Evolutionary conservation across 35 echinoderm and acorn worm species (phyloP).

Genomic region (Lytechinus variegatus): DNA sequence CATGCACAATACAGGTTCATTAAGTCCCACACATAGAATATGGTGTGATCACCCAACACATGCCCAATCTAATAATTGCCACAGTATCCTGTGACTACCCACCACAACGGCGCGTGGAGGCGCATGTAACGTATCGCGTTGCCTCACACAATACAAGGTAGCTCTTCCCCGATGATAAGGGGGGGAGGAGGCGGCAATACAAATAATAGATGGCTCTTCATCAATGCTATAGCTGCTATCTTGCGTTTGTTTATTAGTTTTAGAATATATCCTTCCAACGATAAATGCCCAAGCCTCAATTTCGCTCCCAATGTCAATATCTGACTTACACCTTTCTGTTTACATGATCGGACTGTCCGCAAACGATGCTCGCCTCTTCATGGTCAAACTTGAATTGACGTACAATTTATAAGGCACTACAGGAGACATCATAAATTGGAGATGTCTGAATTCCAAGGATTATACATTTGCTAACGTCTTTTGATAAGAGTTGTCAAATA

Average conservation of each 20-base stretch:
- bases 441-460: background rate
- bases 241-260: conserved; percentile 1
- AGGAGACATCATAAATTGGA: background rate
- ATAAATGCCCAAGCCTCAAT: background rate
- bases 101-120: background rate
- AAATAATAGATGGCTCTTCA: background rate
- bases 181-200: background rate
- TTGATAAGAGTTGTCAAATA: background rate
- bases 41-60: conserved; percentile 8
- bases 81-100: background rate
- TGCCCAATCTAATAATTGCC: conserved; percentile 18
- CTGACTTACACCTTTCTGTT: background rate
- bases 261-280: background rate
- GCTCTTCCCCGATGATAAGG: background rate
- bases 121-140: background rate
- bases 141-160: background rate
- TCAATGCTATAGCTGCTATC: background rate
- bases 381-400: background rate
- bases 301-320: background rate
- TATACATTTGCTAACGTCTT: background rate
- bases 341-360: background rate
- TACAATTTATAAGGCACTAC: background rate
- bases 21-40: conserved; percentile 18
- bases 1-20: background rate
- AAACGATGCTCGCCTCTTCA: background rate